Conservation (phyloP, 92 coral and sea anemone genomes). For the Zoanthus sansibaricus region DNA sequence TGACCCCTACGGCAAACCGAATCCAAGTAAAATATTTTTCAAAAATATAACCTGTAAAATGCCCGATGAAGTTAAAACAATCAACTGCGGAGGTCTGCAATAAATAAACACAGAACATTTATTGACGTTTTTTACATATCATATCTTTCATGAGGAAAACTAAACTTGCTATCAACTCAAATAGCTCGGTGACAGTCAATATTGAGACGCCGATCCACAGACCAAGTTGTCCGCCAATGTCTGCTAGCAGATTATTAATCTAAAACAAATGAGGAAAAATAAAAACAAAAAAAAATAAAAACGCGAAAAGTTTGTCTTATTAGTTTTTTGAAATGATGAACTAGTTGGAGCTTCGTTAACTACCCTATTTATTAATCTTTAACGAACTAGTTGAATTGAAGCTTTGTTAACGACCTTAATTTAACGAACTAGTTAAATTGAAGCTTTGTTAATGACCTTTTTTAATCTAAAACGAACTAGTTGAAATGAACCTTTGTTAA, state of each 20-base stretch:
- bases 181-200: background rate
- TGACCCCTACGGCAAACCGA: too few species aligned
- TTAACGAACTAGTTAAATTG: too few species aligned
- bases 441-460: too few species aligned
- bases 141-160: background rate
- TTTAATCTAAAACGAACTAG: too few species aligned
- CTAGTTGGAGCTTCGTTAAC: too few species aligned
- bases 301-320: too few species aligned
- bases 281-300: background rate
- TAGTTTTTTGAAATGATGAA: too few species aligned
- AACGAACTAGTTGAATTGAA: too few species aligned
- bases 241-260: background rate
- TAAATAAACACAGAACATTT: background rate
- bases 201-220: conserved; percentile 23
- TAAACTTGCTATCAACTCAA: conserved; percentile 14
- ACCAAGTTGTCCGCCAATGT: conserved; percentile 23
- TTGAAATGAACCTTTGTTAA: too few species aligned
- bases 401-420: too few species aligned
- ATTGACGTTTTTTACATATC: background rate
- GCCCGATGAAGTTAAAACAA: background rate
- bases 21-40: too few species aligned
- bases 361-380: too few species aligned
- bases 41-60: background rate
- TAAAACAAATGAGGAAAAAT: background rate
- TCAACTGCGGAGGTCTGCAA: background rate